These are phyloP conservation scores for Ondatra zibethicus DNA, from an alignment of 2,113 vertebrate genomes.

Conservation along the genomic window DNA sequence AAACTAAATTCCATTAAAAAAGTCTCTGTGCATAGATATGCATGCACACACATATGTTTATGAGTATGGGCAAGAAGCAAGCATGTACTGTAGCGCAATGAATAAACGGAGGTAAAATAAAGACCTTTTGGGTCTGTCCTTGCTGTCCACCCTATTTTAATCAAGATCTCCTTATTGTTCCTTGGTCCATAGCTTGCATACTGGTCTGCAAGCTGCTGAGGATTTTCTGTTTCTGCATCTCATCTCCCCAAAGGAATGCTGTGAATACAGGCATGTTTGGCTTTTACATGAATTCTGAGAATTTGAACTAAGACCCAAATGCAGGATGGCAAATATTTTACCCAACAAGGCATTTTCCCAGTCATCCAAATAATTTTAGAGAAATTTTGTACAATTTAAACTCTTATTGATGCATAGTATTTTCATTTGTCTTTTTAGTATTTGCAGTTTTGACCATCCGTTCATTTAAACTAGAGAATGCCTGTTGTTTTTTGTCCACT, in stretches of 20 bases:
- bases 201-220: too few relatives aligned
- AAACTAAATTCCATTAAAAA: not conserved
- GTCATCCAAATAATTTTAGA: not conserved
- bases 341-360: not conserved
- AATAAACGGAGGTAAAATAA: not conserved
- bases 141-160: too few relatives aligned
- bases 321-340: not conserved
- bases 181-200: not conserved
- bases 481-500: not conserved
- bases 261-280: not conserved
- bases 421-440: not conserved
- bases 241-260: not conserved
- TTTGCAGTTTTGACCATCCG: not conserved
- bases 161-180: too few relatives aligned
- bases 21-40: not conserved
- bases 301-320: not conserved
- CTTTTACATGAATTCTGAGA: not conserved
- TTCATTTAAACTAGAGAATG: not conserved
- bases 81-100: too few relatives aligned
- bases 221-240: too few relatives aligned
- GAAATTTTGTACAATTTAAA: not conserved
- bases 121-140: not conserved
- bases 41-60: too few relatives aligned
- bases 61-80: not conserved
- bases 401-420: not conserved